These are phyloP conservation scores for Dynastes hyllus DNA, from an alignment of 2,888 invertebrate genomes.

Conservation along the genomic window DNA sequence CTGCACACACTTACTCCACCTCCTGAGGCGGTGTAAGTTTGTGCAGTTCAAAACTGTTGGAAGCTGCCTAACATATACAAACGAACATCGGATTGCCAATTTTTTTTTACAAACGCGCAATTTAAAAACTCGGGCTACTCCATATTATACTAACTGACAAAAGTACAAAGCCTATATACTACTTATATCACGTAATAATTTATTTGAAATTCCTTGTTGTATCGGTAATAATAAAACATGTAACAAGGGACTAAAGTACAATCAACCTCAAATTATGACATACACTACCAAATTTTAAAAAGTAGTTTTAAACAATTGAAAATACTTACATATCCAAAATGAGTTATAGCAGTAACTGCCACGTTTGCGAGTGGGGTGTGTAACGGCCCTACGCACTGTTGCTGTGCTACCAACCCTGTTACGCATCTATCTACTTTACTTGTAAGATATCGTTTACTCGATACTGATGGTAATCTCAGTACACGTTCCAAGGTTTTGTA, in stretches of 20 bases:
- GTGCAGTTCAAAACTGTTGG: too few relatives aligned
- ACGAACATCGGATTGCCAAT: too few relatives aligned
- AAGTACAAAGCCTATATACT: too few relatives aligned
- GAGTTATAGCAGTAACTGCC: conserved; percentile 90
- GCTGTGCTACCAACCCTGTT: conserved; percentile 95
- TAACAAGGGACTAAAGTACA: neutral
- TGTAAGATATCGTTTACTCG: conserved; percentile 95
- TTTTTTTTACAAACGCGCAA: too few relatives aligned
- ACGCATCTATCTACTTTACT: conserved; percentile 98
- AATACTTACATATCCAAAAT: conserved; percentile 79
- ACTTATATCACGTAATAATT: too few relatives aligned
- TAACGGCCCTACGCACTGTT: conserved; percentile 98
- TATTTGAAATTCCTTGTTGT: conserved; percentile 5
- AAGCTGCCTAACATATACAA: too few relatives aligned
- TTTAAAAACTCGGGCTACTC: too few relatives aligned
- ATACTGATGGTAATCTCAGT: conserved; percentile 90
- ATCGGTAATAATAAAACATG: neutral
- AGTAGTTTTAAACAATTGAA: too few relatives aligned
- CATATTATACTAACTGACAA: too few relatives aligned
- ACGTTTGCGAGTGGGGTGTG: conserved; percentile 97
- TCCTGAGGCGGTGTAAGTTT: too few relatives aligned
- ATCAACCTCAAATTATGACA: neutral
- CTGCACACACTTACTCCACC: too few relatives aligned
- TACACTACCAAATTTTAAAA: neutral
- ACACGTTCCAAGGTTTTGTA: conserved; percentile 84